Conservation (phyloP, 2,888 invertebrate species). For the Thecophora atra region DNA sequence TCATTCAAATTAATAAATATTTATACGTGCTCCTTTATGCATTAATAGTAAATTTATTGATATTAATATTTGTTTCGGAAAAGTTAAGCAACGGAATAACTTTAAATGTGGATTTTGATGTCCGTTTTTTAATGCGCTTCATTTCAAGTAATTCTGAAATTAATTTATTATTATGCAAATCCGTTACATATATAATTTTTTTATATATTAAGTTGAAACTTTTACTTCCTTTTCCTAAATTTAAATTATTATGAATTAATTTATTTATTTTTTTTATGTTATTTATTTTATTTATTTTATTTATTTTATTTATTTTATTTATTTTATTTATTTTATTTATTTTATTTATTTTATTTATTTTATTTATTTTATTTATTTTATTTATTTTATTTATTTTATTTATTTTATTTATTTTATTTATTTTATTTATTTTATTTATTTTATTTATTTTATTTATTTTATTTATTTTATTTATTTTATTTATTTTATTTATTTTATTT, state of each 20-base stretch:
- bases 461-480: background rate
- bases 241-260: too few relatives aligned
- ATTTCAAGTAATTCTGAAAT: too few relatives aligned
- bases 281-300: background rate
- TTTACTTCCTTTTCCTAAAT: too few relatives aligned
- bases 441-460: background rate
- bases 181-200: too few relatives aligned
- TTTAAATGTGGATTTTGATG: background rate
- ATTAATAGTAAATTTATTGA: background rate
- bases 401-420: background rate
- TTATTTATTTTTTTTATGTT: background rate
- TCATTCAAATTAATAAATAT: background rate
- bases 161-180: too few relatives aligned
- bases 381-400: too few relatives aligned
- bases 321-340: background rate
- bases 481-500: too few relatives aligned
- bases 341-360: too few relatives aligned
- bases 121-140: background rate
- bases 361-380: too few relatives aligned
- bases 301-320: background rate
- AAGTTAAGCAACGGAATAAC: background rate
- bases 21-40: too few relatives aligned
- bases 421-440: background rate
- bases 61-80: background rate
- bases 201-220: too few relatives aligned